Conservation (phyloP, 2,888 invertebrate genomes). For the Oegoconia quadripuncta region DNA sequence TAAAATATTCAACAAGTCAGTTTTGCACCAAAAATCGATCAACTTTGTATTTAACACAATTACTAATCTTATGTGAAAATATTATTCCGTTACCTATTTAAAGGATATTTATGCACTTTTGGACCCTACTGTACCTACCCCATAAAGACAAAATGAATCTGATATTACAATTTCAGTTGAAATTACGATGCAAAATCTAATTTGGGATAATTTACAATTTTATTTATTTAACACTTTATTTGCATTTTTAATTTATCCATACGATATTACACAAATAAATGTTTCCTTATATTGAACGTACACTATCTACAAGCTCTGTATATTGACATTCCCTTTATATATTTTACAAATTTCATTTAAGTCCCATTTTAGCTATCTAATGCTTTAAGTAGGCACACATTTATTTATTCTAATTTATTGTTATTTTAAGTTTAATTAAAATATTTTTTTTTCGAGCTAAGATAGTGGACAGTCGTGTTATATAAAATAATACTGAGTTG, state of each 20-base stretch:
- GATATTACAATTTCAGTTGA: too few relatives aligned
- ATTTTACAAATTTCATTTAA: slow-evolving; percentile 43
- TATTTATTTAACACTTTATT: background rate
- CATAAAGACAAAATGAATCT: too few relatives aligned
- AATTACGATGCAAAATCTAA: slow-evolving; percentile 7
- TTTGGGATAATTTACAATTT: background rate
- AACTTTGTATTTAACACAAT: too few relatives aligned
- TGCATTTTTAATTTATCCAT: background rate
- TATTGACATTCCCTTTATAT: slow-evolving; percentile 42
- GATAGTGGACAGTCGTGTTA: background rate
- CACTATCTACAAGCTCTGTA: slow-evolving; percentile 55
- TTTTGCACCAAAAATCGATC: too few relatives aligned
- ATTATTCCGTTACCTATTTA: too few relatives aligned
- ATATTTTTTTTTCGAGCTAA: background rate
- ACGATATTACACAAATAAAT: slow-evolving; percentile 4
- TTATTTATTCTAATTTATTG: slow-evolving; percentile 39
- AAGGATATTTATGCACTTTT: too few relatives aligned
- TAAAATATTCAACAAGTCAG: too few relatives aligned
- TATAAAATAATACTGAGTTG: slow-evolving; percentile 7
- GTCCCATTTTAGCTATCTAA: slow-evolving; percentile 51
- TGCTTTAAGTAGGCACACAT: slow-evolving; percentile 68
- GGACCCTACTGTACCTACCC: too few relatives aligned
- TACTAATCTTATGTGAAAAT: too few relatives aligned
- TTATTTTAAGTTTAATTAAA: slow-evolving; percentile 2
- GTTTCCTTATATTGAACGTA: slow-evolving; percentile 17